Conservation (phyloP, 2,888 invertebrate genomes). For the Archaeoteleia sp. region DNA sequence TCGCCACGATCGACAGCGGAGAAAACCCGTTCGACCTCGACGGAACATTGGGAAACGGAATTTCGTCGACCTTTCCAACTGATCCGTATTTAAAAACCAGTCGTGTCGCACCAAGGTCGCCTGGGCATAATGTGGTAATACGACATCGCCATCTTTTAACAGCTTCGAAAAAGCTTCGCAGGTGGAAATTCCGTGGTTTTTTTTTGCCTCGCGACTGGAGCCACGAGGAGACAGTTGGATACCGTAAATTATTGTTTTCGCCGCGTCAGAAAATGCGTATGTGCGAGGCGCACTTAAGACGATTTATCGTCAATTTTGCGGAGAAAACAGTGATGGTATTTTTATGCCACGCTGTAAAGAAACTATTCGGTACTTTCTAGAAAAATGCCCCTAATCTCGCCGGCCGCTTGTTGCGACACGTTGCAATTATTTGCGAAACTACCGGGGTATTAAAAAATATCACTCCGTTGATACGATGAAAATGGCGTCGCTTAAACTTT, state of each 20-base stretch:
- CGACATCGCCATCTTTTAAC: too few relatives aligned
- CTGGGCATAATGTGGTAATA: too few relatives aligned
- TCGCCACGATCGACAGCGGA: too few relatives aligned
- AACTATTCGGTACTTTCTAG: not conserved
- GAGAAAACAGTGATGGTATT: slow-evolving; percentile 5
- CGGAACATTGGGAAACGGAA: too few relatives aligned
- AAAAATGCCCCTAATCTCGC: slow-evolving; percentile 6
- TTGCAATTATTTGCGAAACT: slow-evolving; percentile 18
- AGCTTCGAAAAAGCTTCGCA: not conserved
- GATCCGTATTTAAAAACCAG: too few relatives aligned
- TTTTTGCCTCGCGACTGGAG: too few relatives aligned
- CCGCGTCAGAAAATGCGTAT: not conserved
- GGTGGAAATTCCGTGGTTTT: slow-evolving; percentile 24
- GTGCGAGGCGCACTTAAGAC: slow-evolving; percentile 1
- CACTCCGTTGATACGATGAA: too few relatives aligned
- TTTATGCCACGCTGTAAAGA: slow-evolving; percentile 2
- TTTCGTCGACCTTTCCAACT: too few relatives aligned
- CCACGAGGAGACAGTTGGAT: not conserved
- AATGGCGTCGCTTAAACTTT: too few relatives aligned
- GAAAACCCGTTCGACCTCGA: too few relatives aligned
- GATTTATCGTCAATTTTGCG: slow-evolving; percentile 7
- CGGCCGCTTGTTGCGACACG: slow-evolving; percentile 15
- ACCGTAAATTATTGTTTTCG: slow-evolving; percentile 6
- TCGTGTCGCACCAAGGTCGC: too few relatives aligned
- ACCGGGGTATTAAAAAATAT: too few relatives aligned